Percentiles rank a stretch among this genome's conserved stretches.
phyloP scores from a whole-genome alignment of 2,888 invertebrate genomes.

The Volucella inanis region DNA sequence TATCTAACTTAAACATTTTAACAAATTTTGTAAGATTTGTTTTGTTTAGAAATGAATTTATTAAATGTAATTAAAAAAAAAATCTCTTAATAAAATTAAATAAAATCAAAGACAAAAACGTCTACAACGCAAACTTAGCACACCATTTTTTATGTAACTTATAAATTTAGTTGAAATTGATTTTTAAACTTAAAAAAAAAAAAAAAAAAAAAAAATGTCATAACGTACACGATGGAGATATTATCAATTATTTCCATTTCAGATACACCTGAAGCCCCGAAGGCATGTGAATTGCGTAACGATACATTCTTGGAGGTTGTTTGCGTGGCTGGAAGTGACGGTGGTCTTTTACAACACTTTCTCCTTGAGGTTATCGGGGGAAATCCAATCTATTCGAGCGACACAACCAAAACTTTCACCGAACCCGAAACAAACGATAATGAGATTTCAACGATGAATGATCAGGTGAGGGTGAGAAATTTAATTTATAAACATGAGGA shows the following conservation, averaged over 20 bases:
- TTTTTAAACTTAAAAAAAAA: conserved; percentile 42
- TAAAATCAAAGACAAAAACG: no score
- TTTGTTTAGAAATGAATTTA: no score
- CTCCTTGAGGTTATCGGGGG: conserved; percentile 89
- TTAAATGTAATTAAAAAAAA: no score
- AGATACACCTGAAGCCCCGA: conserved; percentile 91
- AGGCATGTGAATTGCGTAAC: conserved; percentile 88
- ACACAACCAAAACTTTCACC: conserved; percentile 81
- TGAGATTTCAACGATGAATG: conserved; percentile 87
- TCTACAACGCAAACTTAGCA: no score
- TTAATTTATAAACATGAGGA: conserved; percentile 75
- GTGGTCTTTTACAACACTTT: conserved; percentile 92
- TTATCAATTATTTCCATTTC: conserved; percentile 78
- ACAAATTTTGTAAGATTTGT: no score
- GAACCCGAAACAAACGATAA: conserved; percentile 83
- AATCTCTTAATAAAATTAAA: no score
- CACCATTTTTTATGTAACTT: no score
- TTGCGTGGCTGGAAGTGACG: conserved; percentile 91
- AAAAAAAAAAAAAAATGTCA: conserved; percentile 8
- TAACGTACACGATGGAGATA: conserved; percentile 39
- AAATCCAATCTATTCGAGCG: conserved; percentile 84
- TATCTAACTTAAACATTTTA: no score
- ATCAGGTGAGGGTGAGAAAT: conserved; percentile 84
- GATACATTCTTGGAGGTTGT: conserved; percentile 87
- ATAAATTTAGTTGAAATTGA: conserved; percentile 23